Conservation (phyloP, 2,888 invertebrate genomes). For the Gibbula magus region DNA sequence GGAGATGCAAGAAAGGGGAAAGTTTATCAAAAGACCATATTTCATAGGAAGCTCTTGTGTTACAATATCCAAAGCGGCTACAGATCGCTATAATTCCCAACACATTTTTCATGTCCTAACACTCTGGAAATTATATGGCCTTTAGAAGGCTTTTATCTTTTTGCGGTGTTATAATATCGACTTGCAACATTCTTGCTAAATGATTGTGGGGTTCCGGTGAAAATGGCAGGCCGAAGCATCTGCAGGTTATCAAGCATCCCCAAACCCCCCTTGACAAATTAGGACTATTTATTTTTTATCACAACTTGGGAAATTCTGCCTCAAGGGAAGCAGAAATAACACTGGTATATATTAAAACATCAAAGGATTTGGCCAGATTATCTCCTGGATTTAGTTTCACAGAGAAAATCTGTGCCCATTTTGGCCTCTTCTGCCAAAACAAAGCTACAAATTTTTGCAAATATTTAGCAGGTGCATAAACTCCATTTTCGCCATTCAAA, state of each 20-base stretch:
- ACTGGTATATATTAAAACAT: slow-evolving; percentile 13
- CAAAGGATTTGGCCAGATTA: slow-evolving; percentile 1
- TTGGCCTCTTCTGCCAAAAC: slow-evolving; percentile 4
- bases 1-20: slow-evolving; percentile 3
- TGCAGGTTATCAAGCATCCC: neutral
- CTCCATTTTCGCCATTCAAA: slow-evolving; percentile 10
- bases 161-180: slow-evolving; percentile 8
- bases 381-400: neutral
- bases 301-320: slow-evolving; percentile 5
- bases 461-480: slow-evolving; percentile 15
- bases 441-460: slow-evolving; percentile 13
- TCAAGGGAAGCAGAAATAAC: neutral
- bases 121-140: slow-evolving; percentile 11
- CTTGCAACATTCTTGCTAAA: slow-evolving; percentile 13
- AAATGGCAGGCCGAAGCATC: neutral
- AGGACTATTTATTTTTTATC: slow-evolving; percentile 15
- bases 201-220: slow-evolving; percentile 3
- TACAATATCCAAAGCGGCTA: neutral
- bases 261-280: slow-evolving; percentile 2
- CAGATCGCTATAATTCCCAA: neutral
- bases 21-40: slow-evolving; percentile 14
- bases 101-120: slow-evolving; percentile 7
- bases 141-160: slow-evolving; percentile 13
- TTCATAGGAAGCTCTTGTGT: neutral
- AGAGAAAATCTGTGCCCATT: neutral